These are phyloP conservation scores for Pogonocherus hispidulus DNA, from an alignment of 2,888 invertebrate species.

Conservation along the genomic window DNA sequence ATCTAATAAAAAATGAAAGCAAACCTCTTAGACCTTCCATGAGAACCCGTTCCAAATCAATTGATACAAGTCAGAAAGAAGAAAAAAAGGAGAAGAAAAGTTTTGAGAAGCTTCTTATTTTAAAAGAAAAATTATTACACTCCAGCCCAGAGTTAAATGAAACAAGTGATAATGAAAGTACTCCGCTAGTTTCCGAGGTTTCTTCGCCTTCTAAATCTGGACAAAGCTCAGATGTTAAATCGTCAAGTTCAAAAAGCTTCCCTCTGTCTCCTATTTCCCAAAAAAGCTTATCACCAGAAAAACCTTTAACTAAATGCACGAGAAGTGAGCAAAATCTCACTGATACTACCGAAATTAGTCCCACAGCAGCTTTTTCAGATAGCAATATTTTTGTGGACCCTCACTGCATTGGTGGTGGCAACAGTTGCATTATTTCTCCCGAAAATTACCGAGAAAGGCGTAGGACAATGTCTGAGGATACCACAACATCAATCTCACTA, in stretches of 20 bases:
- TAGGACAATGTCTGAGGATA: constrained; percentile 61
- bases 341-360: constrained; percentile 53
- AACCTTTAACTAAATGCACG: constrained; percentile 46
- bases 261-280: constrained; percentile 56
- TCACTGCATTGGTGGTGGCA: constrained; percentile 33
- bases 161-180: constrained; percentile 77
- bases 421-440: constrained; percentile 36
- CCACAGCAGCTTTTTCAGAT: constrained; percentile 43
- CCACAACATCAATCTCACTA: constrained; percentile 54
- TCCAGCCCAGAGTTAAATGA: constrained; percentile 64
- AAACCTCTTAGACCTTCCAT: constrained; percentile 46
- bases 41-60: constrained; percentile 62
- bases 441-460: constrained; percentile 44
- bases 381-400: constrained; percentile 38
- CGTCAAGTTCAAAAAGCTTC: constrained; percentile 58
- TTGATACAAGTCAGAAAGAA: constrained; percentile 57
- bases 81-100: constrained; percentile 55
- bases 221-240: constrained; percentile 58
- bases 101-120: constrained; percentile 61
- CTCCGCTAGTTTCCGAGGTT: constrained; percentile 74
- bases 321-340: constrained; percentile 59
- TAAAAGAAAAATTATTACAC: constrained; percentile 65
- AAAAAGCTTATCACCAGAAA: constrained; percentile 55
- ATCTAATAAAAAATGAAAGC: constrained; percentile 55
- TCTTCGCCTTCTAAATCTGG: constrained; percentile 60